Evolutionary conservation across 2,888 invertebrate genomes (phyloP).

Genomic region (Trachelus stipa): DNA sequence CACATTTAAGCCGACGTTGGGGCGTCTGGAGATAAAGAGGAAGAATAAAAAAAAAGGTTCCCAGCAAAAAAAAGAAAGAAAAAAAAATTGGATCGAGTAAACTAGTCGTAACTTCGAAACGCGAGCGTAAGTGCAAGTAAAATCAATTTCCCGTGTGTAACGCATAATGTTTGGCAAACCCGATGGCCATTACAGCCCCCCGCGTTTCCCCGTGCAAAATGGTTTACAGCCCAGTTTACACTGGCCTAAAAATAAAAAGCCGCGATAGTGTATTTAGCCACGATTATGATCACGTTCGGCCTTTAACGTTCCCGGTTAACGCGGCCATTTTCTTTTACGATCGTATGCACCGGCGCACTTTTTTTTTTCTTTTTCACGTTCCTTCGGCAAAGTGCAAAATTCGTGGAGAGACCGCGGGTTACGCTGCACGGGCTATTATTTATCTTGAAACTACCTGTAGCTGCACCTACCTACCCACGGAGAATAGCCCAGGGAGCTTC

Average conservation of each 20-base stretch:
- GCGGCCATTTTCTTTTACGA: background rate
- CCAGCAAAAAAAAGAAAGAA: too few relatives aligned
- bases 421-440: background rate
- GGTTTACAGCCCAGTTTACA: constrained; percentile 15
- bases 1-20: background rate
- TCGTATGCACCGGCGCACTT: background rate
- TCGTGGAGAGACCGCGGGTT: background rate
- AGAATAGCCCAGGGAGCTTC: background rate
- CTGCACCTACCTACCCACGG: background rate
- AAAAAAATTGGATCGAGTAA: background rate
- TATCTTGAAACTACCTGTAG: background rate
- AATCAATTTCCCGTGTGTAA: constrained; percentile 1
- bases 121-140: background rate
- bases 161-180: constrained; percentile 4
- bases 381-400: background rate
- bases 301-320: background rate
- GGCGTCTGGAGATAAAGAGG: too few relatives aligned
- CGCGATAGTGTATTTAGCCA: constrained; percentile 2
- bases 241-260: constrained; percentile 17
- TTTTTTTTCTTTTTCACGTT: background rate
- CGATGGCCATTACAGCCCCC: background rate
- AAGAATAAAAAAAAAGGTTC: too few relatives aligned
- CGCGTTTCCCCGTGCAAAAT: background rate
- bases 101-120: background rate
- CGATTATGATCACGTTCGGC: background rate